Percentiles rank a stretch among this genome's conserved stretches.
phyloP scores from a whole-genome alignment of 2,113 vertebrate genomes.

The Petrocephalus zakoni region DNA sequence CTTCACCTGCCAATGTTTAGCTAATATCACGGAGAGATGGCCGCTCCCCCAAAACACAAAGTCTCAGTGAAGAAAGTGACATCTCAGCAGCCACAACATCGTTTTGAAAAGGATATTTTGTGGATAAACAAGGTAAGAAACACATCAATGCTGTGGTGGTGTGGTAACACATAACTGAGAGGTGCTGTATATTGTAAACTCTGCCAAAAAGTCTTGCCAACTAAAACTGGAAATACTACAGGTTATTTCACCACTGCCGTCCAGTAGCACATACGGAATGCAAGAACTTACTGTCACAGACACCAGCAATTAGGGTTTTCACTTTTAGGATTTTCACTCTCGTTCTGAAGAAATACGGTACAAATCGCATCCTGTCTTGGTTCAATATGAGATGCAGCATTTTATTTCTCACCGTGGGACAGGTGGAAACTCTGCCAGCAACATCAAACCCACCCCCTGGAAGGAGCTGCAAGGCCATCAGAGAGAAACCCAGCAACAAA shows the following conservation, averaged over 20 bases:
- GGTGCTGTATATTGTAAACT: background rate
- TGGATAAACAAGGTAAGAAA: background rate
- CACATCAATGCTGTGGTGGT: background rate
- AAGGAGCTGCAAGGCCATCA: background rate
- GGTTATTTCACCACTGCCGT: background rate
- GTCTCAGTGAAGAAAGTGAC: background rate
- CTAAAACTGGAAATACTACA: background rate
- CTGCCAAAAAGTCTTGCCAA: background rate
- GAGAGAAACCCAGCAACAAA: background rate
- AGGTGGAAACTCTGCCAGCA: background rate
- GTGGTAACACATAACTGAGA: background rate
- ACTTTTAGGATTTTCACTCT: background rate
- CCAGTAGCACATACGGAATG: background rate
- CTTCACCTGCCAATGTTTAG: background rate
- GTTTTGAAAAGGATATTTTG: background rate
- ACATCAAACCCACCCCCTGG: background rate
- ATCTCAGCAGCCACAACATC: background rate
- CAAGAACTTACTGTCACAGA: background rate
- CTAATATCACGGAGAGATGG: background rate
- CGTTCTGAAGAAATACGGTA: background rate
- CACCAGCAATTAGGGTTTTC: background rate
- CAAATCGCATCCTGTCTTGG: background rate
- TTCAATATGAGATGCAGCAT: background rate
- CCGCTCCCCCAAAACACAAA: background rate
- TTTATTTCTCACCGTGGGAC: background rate